Base-by-base conservation (phyloP, 2,113 vertebrate species). In the Toxostoma redivivum region DNA sequence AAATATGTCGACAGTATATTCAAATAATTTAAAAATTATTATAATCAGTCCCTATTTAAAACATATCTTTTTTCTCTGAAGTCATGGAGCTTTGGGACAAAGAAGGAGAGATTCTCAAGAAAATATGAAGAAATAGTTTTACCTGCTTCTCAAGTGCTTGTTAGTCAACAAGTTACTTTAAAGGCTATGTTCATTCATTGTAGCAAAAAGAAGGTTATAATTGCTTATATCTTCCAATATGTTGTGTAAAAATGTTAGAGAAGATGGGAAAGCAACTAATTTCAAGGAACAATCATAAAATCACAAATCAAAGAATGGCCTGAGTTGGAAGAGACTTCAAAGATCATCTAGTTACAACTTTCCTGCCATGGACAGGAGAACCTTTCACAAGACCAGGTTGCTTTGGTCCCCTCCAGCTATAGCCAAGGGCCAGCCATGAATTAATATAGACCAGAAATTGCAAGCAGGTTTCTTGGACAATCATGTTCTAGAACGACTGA, bases 1-100 rank as follows among this genome's bases (percentile, higher is more conserved):
- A 92, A 95, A 84, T 92, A 92, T 44, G 48, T 71, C 60, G 81
- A 88, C 95, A 93, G 5, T 74, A 81, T 81, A 92, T 86, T 86
- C 27, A 81, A 87, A 94, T 86, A 86, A 78, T 73, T 93, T 86
- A 0, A 51, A 93, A 93, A 81, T 66, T 86, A 86, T 92, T 88
- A 76, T 81, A 54, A 69, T 80, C 31, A 54, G 86, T 73, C 35
- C 14, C 20, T 28, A 44, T 79, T 86, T 84, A 58, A 94, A 79
- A 25, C 8, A 14, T 54, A 12, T 53, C 20, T 64, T 94, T 92
- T 87, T 89, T 69, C 37, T 83, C 82, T 93, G 24, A 88, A 83
- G 51, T 83, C 81, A 8, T 28, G 0, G 8, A 81, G 15, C 80
- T 78, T 88, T 71, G 72, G 64, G 60, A 92, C 18, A 73, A 66